A percentile compares a stretch with the other conserved stretches of the same genome.
These are phyloP conservation scores for Stegastes partitus DNA, from an alignment of 2,113 vertebrate species.

Conservation along the genomic window DNA sequence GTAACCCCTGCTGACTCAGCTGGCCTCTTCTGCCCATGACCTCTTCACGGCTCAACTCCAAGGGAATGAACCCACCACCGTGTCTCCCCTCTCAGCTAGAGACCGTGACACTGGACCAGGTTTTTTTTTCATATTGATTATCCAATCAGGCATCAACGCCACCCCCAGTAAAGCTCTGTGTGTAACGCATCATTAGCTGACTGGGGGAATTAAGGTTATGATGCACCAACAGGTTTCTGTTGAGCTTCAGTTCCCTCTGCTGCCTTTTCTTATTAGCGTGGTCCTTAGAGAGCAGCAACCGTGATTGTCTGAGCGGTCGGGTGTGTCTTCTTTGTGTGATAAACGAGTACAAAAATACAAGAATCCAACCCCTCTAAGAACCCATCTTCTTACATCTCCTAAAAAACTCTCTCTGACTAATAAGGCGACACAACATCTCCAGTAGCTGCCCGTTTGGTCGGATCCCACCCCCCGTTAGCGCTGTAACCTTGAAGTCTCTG, in stretches of 20 bases:
- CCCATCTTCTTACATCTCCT: no score
- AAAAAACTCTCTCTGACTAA: neutral
- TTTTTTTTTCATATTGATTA: conserved; percentile 51
- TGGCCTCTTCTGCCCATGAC: conserved; percentile 57
- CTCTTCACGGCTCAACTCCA: conserved; percentile 64
- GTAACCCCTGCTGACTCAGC: conserved; percentile 60
- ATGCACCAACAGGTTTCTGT: conserved; percentile 36
- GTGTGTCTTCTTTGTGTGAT: neutral
- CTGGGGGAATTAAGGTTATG: conserved; percentile 35
- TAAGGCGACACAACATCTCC: neutral
- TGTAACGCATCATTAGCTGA: conserved; percentile 56
- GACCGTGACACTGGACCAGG: neutral
- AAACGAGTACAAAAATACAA: neutral
- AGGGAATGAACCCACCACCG: conserved; percentile 24
- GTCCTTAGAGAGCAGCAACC: neutral
- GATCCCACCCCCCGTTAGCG: conserved; percentile 24
- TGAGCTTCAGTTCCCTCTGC: conserved; percentile 11
- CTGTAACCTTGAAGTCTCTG: conserved; percentile 47
- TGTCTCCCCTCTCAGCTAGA: conserved; percentile 29
- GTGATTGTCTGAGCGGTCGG: neutral
- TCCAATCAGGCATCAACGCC: conserved; percentile 32
- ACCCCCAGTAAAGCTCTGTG: conserved; percentile 39
- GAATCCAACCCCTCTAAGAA: neutral
- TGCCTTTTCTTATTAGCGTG: conserved; percentile 2
- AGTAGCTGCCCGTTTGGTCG: conserved; percentile 8